A percentile compares a stretch with the other conserved stretches of the same genome.
phyloP scores from a whole-genome alignment of 2,113 vertebrate genomes.

The Sprattus sprattus region DNA sequence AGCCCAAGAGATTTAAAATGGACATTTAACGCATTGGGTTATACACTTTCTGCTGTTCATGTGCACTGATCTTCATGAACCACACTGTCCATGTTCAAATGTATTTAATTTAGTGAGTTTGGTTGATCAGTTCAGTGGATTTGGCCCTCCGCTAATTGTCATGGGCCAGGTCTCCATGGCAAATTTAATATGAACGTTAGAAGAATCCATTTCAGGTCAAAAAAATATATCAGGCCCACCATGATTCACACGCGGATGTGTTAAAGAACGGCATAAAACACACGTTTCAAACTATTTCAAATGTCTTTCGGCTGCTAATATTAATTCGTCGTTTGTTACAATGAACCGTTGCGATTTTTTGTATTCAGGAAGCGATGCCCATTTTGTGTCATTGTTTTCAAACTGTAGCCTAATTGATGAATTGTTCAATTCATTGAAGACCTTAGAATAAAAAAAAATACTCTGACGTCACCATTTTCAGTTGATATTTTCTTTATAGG shows the following conservation, averaged over 20 bases:
- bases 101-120: slow-evolving; percentile 6
- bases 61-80: slow-evolving; percentile 63
- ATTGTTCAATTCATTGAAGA: not conserved
- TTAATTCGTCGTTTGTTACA: not conserved
- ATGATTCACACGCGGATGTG: not conserved
- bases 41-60: slow-evolving; percentile 39
- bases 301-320: not conserved
- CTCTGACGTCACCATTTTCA: not conserved
- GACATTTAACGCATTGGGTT: slow-evolving; percentile 41
- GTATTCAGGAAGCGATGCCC: not conserved
- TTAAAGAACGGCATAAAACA: not conserved
- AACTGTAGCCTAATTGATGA: not conserved
- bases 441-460: not conserved
- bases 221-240: not conserved
- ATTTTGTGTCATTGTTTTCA: not conserved
- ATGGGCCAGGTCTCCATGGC: not conserved
- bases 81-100: not conserved
- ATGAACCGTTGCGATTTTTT: not conserved
- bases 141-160: not conserved
- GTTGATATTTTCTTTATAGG: not conserved
- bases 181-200: not conserved
- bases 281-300: not conserved
- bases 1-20: slow-evolving; percentile 52
- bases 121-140: not conserved
- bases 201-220: not conserved